A percentile compares a stretch with the other conserved stretches of the same genome.
Evolutionary conservation across 1,140 invertebrate species (phyloP).

Genomic region (Pseudomyrmex sp.): DNA sequence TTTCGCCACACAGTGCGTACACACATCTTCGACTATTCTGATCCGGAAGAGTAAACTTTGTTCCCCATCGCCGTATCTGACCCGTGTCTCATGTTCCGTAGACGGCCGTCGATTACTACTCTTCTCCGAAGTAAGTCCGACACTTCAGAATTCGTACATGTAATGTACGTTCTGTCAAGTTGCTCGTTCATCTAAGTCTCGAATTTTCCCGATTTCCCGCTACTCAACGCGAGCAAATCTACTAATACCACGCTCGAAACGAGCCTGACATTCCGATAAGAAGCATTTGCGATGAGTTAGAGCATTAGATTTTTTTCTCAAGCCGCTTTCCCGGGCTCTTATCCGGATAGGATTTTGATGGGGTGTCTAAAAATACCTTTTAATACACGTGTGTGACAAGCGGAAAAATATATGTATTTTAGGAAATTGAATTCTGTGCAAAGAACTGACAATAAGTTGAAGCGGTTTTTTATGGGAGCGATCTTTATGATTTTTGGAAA

Average conservation of each 20-base stretch:
- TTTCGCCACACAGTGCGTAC: conserved; percentile 9
- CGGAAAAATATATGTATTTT: background rate
- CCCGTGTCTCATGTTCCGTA: conserved; percentile 41
- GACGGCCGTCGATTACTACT: conserved; percentile 54
- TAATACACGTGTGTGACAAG: background rate
- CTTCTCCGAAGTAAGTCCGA: conserved; percentile 60
- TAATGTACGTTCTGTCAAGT: conserved; percentile 45
- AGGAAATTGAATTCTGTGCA: no score
- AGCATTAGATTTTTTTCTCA: conserved; percentile 51
- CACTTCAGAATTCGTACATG: conserved; percentile 27
- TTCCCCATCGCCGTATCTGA: conserved; percentile 52
- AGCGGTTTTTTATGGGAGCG: no score
- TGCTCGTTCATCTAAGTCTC: conserved; percentile 49
- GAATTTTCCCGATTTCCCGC: conserved; percentile 63
- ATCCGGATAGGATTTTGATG: conserved; percentile 4
- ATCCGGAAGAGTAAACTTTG: conserved; percentile 69
- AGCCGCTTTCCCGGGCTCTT: conserved; percentile 6
- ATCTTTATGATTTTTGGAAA: no score
- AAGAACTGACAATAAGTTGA: no score
- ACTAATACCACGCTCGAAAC: conserved; percentile 54
- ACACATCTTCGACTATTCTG: conserved; percentile 25
- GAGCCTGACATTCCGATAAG: conserved; percentile 60
- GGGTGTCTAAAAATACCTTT: no score
- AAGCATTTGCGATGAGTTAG: conserved; percentile 59
- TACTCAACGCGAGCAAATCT: conserved; percentile 63